Base-by-base conservation (phyloP, 2,888 invertebrate genomes). In the Drosophila yooni region DNA sequence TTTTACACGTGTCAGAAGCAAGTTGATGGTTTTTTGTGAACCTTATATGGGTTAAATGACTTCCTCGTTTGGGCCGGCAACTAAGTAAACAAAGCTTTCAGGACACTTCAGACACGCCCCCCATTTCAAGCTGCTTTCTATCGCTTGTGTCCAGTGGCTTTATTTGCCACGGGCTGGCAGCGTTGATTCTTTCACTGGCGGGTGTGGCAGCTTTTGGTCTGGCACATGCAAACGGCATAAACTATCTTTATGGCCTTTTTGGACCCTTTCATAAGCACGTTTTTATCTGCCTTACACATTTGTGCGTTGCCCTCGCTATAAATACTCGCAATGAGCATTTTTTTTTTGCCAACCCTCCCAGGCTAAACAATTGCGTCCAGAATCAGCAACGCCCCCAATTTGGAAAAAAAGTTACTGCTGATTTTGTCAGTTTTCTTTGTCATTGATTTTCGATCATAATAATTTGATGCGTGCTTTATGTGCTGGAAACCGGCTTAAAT, bases 401-500 rank as follows among this genome's bases (percentile, higher is more conserved):
- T 13, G 48, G 10, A 31, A 46, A 70, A 34, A 57, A 38, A 48
- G 29, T 60, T 71, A 52, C 54, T 88, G 84, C 84, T 88, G 84
- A 85, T 85, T 81, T 79, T 85, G 88, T 85, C 88, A 74, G 85
- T 85, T 85, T 84, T 85, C 84, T 85, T 85, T 79, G 73, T 71
- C 84, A 88, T 85, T 88, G 84, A 85, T 79, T 85, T 83, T 81
- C 83, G 85, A 88, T 88, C 85, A 81, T 85, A 85, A 88, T 88
- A 85, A 88, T 88, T 85, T 74, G 81, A 75, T 81, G 72, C 77
- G 84, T 77, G 84, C 75, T 85, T 85, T 85, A 88, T 85, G 88
- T 75, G 61, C 67, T 79, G 88, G 88, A 85, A 85, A 77, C 67
- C 48, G 64, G 57, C 67, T 61, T 73, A 76, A 61, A 69, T 46